Base-by-base conservation (phyloP, 2,113 vertebrate genomes). In the Sturnus vulgaris region DNA sequence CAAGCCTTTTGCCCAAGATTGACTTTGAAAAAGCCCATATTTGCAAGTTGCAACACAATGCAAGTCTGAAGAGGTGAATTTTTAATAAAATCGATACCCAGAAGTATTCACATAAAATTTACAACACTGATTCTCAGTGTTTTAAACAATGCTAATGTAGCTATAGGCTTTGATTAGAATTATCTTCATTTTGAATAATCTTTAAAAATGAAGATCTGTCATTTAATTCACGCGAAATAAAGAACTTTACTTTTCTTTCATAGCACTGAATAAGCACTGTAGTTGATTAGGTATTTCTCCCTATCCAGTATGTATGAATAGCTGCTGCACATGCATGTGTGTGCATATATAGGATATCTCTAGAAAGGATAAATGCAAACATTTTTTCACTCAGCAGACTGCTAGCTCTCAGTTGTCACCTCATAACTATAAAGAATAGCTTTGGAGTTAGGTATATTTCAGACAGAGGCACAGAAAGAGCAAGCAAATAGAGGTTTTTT, bases 371-470 rank as follows among this genome's bases (percentile, higher is more conserved):
- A 94, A 96, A 96, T 1, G 84, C 90, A 89, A 88, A 73, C 35
- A 81, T 95, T 95, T 92, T 92, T 96, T 89, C 96, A 96, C 96
- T 97, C 96, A 95, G 69, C 96, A 96, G 93, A 96, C 96, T 97
- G 96, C 96, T 97, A 96, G 93, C 92, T 96, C 88, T 97, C 96
- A 97, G 92, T 89, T 97, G 93, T 93, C 97, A 97, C 96, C 95
- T 97, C 96, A 95, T 97, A 97, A 97, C 94, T 96, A 96, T 94
- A 96, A 97, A 96, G 91, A 97, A 97, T 97, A 94, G 94, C 94
- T 96, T 92, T 95, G 93, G 76, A 94, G 73, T 75, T 84, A 91
- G 92, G 89, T 94, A 64, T 90, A 27, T 86, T 96, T 92, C 84
- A 95, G 92, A 83, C 87, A 89, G 94, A 93, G 95, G 95, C 92